phyloP scores from a whole-genome alignment of 1,140 invertebrate genomes.

The Oreohelix idahoensis region DNA sequence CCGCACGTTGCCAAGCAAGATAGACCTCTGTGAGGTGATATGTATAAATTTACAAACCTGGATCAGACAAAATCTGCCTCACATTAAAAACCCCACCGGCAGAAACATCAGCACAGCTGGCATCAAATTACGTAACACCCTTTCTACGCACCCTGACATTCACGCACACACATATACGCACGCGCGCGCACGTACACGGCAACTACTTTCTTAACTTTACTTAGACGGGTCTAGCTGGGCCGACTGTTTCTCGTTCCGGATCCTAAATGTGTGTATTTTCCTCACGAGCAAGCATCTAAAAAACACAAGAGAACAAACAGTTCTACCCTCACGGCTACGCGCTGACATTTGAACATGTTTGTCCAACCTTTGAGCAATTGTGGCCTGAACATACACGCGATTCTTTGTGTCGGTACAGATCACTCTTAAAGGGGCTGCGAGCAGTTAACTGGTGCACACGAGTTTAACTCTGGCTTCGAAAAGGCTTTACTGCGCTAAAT shows the following conservation, averaged over 20 bases:
- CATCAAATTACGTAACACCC: not conserved
- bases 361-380: not conserved
- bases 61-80: too few species aligned
- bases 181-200: not conserved
- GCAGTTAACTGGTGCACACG: not conserved
- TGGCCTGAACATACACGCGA: not conserved
- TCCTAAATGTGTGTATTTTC: slow-evolving; percentile 6
- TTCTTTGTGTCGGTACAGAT: not conserved
- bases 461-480: too few species aligned
- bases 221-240: not conserved
- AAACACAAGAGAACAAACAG: slow-evolving; percentile 8
- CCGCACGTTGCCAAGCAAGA: too few species aligned
- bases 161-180: not conserved
- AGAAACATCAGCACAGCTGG: not conserved
- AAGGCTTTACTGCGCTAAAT: too few species aligned
- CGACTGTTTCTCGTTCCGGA: not conserved
- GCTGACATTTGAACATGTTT: slow-evolving; percentile 2
- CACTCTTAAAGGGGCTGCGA: not conserved
- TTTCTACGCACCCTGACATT: not conserved
- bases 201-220: not conserved
- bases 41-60: too few species aligned
- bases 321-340: not conserved
- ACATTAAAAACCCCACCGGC: not conserved
- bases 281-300: not conserved
- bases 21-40: too few species aligned